Percentiles rank a stretch among this genome's conserved stretches.
phyloP scores from a whole-genome alignment of 2,113 vertebrate species.

The Micromys minutus region DNA sequence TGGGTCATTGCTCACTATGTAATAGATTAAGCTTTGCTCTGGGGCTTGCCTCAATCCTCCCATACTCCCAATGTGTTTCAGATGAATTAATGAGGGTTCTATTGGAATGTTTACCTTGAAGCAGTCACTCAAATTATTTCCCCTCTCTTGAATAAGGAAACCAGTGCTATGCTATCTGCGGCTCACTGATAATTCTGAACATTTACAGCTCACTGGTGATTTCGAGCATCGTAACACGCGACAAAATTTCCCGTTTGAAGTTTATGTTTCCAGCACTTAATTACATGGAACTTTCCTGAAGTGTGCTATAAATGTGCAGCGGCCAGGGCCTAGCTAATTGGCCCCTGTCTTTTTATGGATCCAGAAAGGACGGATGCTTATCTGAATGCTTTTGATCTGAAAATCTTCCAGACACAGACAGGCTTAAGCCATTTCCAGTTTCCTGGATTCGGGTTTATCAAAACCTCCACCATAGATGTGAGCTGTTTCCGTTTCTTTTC shows the following conservation, averaged over 20 bases:
- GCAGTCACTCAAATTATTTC: neutral
- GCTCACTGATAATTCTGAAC: constrained; percentile 22
- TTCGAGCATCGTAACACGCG: neutral
- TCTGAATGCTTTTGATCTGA: constrained; percentile 76
- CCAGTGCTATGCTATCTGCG: neutral
- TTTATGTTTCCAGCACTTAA: constrained; percentile 62
- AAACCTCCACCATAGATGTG: neutral
- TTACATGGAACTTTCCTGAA: constrained; percentile 64
- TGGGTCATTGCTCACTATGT: neutral
- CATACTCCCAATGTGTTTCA: neutral
- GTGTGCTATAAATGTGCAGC: constrained; percentile 56
- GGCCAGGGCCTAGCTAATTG: constrained; percentile 54
- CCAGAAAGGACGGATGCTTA: constrained; percentile 70
- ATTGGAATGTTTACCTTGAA: constrained; percentile 45
- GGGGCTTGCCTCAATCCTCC: neutral
- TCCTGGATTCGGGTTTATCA: constrained; percentile 60
- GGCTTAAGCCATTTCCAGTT: constrained; percentile 66
- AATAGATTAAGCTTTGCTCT: neutral
- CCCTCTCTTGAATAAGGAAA: constrained; percentile 1
- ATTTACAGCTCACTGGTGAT: neutral
- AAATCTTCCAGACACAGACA: constrained; percentile 70
- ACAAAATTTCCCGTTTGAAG: constrained; percentile 63
- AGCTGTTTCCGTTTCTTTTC: constrained; percentile 64
- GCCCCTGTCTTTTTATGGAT: constrained; percentile 40
- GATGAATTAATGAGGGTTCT: neutral